These are phyloP conservation scores for Leptoclinus maculatus DNA, from an alignment of 2,797 vertebrate species.

Conservation along the genomic window DNA sequence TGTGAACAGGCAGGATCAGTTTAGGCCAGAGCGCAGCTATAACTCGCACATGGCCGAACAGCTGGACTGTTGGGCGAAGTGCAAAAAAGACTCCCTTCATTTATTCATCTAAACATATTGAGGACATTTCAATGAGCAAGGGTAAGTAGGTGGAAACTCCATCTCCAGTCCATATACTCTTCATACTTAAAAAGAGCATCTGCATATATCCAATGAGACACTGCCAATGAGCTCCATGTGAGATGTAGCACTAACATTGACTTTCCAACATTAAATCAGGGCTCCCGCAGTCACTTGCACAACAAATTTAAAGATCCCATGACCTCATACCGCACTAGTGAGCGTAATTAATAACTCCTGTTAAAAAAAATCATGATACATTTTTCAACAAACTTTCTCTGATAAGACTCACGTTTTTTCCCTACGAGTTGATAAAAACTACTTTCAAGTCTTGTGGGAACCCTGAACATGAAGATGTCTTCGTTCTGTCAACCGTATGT, in stretches of 20 bases:
- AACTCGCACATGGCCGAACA: slow-evolving; percentile 31
- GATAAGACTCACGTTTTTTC: too few species aligned
- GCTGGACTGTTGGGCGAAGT: slow-evolving; percentile 34
- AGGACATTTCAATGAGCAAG: not conserved
- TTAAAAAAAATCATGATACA: not conserved
- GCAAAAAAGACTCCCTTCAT: slow-evolving; percentile 15
- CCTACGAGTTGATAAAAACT: not conserved
- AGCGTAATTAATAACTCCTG: not conserved
- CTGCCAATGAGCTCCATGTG: not conserved
- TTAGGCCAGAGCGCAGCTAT: slow-evolving; percentile 12
- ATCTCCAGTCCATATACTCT: slow-evolving; percentile 15
- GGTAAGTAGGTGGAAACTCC: slow-evolving; percentile 5
- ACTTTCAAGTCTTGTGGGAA: slow-evolving; percentile 1
- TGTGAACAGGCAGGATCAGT: slow-evolving; percentile 68
- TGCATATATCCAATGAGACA: not conserved
- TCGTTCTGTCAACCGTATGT: not conserved
- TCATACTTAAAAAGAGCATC: slow-evolving; percentile 14
- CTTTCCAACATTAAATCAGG: not conserved
- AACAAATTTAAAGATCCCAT: not conserved
- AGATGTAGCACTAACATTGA: not conserved
- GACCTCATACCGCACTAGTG: not conserved
- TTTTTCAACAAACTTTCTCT: not conserved
- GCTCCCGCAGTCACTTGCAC: not conserved
- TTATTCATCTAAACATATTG: slow-evolving; percentile 5
- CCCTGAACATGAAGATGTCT: not conserved